Evolutionary conservation across 2,888 invertebrate species (phyloP), one percentile per base, ranked within the genome.

Genomic region (Elegia similella): DNA sequence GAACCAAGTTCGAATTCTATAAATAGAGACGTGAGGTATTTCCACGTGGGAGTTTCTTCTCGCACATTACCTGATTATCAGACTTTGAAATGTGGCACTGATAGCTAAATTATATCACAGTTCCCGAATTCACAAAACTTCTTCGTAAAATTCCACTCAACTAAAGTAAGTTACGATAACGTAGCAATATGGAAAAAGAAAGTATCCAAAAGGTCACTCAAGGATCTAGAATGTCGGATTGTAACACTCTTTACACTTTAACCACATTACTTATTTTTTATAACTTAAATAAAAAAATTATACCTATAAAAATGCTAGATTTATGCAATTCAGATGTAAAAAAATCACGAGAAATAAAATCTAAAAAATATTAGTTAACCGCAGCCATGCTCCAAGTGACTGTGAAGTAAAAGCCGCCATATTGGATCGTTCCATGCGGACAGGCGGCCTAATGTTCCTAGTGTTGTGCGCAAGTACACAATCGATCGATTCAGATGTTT

Each of bases 1-100:
- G 85, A 82, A 86, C 82, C 85, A 85, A 85, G 83, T 86, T 84
- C 83, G 80, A 74, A 72, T 72, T 86, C 89, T 90, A 89, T 82
- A 84, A 88, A 88, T 90, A 90, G 89, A 85, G 85, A 77, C 81
- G 85, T 81, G 86, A 87, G 86, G 81, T 88, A 89, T 88, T 88
- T 88, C 88, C 90, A 90, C 89, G 90, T 89, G 89, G 89, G 90
- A 88, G 88, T 88, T 86, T 77, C 86, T 76, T 77, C 64, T 70
- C 61, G 68, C 76, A 82, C 78, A 69, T 76, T 86, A 89, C 86
- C 87, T 87, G 83, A 82, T 73, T 76, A 81, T 77, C 78, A 75
- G 76, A 79, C 76, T 83, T 76, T 73, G 68, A 66, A 70, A 75
- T 78, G 80, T 82, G 78, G 85, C 84, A 84, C 85, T 78, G 77